Evolutionary conservation across 2,888 invertebrate species (phyloP).

Genomic region (Adineta ricciae): DNA sequence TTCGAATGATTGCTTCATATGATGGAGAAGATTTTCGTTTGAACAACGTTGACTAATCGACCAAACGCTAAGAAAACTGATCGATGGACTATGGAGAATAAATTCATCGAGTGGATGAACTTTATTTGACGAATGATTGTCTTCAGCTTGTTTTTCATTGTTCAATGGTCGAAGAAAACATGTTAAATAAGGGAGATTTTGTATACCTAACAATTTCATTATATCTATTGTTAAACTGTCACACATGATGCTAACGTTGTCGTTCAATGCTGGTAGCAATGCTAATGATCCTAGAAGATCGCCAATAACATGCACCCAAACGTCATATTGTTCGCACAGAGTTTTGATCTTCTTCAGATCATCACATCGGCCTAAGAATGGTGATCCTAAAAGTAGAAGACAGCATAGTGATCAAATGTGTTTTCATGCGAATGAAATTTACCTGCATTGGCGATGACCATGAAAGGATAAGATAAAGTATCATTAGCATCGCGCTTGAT

Average conservation of each 20-base stretch:
- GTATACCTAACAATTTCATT: not conserved
- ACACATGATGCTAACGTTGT: not conserved
- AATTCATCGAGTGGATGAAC: not conserved
- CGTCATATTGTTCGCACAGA: not conserved
- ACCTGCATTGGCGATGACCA: conserved; percentile 17
- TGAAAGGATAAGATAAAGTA: not conserved
- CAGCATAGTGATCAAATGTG: no score
- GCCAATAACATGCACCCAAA: conserved; percentile 14
- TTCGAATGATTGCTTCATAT: conserved; percentile 8
- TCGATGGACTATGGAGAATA: not conserved
- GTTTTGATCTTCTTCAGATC: not conserved
- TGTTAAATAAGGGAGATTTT: not conserved
- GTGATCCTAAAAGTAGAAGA: not conserved
- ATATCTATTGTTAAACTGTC: not conserved
- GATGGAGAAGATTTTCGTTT: not conserved
- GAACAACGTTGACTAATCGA: conserved; percentile 14
- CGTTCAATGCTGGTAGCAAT: not conserved
- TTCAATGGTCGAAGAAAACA: not conserved
- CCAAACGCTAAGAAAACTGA: conserved; percentile 5
- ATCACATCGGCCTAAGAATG: conserved; percentile 14
- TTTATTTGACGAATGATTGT: not conserved
- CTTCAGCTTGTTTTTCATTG: not conserved
- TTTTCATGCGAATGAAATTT: no score
- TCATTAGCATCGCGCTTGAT: not conserved
- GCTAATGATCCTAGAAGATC: not conserved